Evolutionary conservation across 2,113 vertebrate species (phyloP).

Genomic region (Anarrhichthys ocellatus): DNA sequence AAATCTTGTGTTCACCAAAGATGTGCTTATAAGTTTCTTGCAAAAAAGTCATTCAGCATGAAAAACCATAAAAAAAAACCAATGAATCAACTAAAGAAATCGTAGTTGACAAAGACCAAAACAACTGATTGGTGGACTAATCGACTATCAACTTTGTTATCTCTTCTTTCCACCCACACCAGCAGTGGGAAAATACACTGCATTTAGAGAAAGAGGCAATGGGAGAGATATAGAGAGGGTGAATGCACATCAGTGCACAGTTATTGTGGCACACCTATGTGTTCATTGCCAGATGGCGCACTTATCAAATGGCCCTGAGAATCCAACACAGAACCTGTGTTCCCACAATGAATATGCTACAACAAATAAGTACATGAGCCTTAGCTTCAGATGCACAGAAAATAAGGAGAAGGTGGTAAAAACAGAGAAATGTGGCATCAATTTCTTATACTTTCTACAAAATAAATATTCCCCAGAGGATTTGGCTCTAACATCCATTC

Average conservation of each 20-base stretch:
- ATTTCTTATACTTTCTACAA: neutral
- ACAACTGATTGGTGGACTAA: no score
- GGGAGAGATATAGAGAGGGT: neutral
- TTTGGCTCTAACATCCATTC: neutral
- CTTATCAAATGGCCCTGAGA: constrained; percentile 20
- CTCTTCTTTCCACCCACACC: neutral
- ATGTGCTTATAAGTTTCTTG: no score
- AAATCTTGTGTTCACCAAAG: no score
- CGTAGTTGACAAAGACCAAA: no score
- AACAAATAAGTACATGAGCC: neutral
- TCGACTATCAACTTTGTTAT: neutral
- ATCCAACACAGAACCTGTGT: neutral
- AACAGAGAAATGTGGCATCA: neutral
- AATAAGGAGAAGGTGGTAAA: neutral
- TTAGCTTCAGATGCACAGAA: neutral
- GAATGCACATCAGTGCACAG: neutral
- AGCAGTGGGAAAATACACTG: neutral
- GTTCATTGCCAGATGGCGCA: constrained; percentile 12
- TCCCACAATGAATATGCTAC: neutral
- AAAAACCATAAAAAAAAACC: no score
- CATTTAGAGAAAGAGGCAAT: neutral
- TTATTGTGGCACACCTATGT: constrained; percentile 9
- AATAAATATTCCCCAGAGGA: neutral
- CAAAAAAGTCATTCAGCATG: no score
- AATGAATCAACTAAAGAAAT: no score